These are phyloP conservation scores for Thysanoteuthis rhombus DNA, from an alignment of 2,888 invertebrate species.

Conservation along the genomic window DNA sequence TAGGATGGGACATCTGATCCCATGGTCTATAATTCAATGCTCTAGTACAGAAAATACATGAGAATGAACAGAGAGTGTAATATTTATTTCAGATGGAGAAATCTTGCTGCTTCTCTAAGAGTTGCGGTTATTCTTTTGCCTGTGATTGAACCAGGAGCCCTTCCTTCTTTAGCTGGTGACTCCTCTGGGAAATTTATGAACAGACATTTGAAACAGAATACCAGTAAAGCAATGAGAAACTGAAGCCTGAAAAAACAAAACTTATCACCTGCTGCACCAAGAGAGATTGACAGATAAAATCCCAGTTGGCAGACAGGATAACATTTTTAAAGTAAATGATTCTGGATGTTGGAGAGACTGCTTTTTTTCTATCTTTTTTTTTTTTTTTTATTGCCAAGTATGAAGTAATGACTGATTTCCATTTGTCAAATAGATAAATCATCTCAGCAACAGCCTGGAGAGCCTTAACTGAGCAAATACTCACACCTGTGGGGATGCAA, in stretches of 20 bases:
- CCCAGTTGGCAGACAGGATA: not conserved
- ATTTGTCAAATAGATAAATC: not conserved
- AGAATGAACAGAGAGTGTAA: too few relatives aligned
- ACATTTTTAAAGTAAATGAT: not conserved
- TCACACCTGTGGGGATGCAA: not conserved
- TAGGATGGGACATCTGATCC: too few relatives aligned
- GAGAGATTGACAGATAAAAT: not conserved
- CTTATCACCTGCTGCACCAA: not conserved
- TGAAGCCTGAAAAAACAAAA: not conserved
- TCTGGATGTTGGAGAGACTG: too few relatives aligned
- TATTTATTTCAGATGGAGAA: too few relatives aligned
- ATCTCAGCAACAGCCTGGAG: not conserved
- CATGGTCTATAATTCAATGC: too few relatives aligned
- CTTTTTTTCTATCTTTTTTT: not conserved
- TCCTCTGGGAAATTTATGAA: not conserved
- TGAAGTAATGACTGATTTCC: not conserved
- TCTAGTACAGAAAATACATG: too few relatives aligned
- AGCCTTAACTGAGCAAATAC: not conserved
- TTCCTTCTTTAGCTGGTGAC: not conserved
- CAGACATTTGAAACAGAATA: not conserved
- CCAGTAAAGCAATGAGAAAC: not conserved
- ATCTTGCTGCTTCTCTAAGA: not conserved
- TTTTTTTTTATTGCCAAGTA: too few relatives aligned
- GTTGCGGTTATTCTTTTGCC: not conserved
- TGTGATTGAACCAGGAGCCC: not conserved